Evolutionary conservation across 2,797 vertebrate genomes (phyloP), one percentile per base, ranked within the genome.

Genomic region (Bucorvus abyssinicus): DNA sequence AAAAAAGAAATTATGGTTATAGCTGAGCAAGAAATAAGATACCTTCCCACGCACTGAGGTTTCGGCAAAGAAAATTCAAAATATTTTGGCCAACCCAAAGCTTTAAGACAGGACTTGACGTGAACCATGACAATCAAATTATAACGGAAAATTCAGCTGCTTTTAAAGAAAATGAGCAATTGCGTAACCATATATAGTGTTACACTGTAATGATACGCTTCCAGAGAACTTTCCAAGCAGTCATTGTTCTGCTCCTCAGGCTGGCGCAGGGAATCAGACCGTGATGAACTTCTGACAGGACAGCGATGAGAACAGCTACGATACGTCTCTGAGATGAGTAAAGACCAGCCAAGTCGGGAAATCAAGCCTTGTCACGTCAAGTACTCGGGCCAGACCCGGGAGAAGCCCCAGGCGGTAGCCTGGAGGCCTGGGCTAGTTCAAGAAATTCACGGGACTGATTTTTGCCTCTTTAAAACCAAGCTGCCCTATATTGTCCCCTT

Each of bases 71-170:
- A 91, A 74, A 90, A 95, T 23, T 40, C 63, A 4, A 90, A 95
- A 89, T 56, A 50, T 42, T 38, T 63, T 50, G 49, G 70, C 77
- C 70, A 47, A 20, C 22, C 56, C 84, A 13, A 32, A 83, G 56
- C 70, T 60, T 42, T 69, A 59, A 67, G 86, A 67, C 36, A 18
- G 59, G 63, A 29, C 88, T 67, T 42, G 92, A 93, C 63, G 74
- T 19, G 73, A 89, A 56, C 77, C 94, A 1, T 80, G 93, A 82
- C 92, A 94, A 94, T 63, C 29, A 9, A 82, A 90, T 90, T 77
- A 20, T 0, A 82, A 4, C 77, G 22, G 34, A 63, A 4, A 63
- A 21, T 53, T 96, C 85, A 84, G 96, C 92, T 89, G 94, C 93
- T 86, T 63, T 36, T 87, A 55, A 86, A 52, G 93, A 92, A 94